Conservation (phyloP, 2,113 vertebrate species). For the Cervus canadensis region DNA sequence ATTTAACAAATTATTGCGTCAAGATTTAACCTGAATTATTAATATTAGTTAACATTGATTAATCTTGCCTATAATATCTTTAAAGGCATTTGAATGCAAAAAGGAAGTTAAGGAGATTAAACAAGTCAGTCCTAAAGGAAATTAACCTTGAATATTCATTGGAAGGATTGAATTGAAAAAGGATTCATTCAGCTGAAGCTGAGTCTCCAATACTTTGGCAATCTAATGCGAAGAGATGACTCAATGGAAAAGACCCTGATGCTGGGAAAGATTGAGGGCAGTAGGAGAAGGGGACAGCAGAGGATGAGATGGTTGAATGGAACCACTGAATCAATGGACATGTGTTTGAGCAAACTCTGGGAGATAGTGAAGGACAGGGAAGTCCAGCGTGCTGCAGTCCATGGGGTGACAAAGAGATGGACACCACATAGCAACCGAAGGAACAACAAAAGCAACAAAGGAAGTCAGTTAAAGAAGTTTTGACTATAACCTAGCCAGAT, state of each 20-base stretch:
- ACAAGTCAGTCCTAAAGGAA: not conserved
- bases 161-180: not conserved
- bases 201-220: not conserved
- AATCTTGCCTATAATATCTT: not conserved
- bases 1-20: not conserved
- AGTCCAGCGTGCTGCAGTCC: not conserved
- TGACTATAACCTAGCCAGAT: not conserved
- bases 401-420: not conserved
- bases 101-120: not conserved
- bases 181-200: not conserved
- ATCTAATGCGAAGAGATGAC: not conserved
- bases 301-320: not conserved
- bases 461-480: not conserved
- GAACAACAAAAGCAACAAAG: not conserved
- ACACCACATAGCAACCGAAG: not conserved
- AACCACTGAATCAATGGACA: not conserved
- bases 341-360: not conserved
- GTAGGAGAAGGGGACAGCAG: not conserved
- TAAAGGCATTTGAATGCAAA: not conserved
- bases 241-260: not conserved
- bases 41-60: conserved; percentile 5
- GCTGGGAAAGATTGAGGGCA: not conserved
- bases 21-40: conserved; percentile 11
- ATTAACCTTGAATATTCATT: not conserved
- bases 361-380: not conserved